phyloP scores from a whole-genome alignment of 2,888 invertebrate species.

The Andrena haemorrhoa region DNA sequence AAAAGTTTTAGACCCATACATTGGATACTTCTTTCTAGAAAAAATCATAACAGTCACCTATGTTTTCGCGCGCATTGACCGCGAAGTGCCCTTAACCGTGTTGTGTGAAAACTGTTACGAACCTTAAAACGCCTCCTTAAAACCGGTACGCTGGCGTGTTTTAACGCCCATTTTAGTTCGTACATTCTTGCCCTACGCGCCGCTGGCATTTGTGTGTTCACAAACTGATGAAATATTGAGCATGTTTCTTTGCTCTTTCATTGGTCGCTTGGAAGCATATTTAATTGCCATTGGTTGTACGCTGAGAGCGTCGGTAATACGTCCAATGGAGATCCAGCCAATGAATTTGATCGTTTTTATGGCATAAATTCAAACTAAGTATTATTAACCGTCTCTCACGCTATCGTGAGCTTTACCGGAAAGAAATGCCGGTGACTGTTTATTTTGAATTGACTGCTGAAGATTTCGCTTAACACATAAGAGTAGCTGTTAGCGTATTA shows the following conservation, averaged over 20 bases:
- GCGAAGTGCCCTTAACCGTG: too few relatives aligned
- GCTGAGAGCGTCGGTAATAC: slow-evolving; percentile 10
- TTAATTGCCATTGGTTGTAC: slow-evolving; percentile 26
- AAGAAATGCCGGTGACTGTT: slow-evolving; percentile 9
- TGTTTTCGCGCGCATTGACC: too few relatives aligned
- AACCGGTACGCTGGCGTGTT: too few relatives aligned
- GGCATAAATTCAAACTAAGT: slow-evolving; percentile 46
- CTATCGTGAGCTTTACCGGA: background rate
- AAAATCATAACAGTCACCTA: too few relatives aligned
- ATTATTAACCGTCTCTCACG: slow-evolving; percentile 49
- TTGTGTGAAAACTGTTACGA: too few relatives aligned
- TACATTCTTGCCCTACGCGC: too few relatives aligned
- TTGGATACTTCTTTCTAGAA: too few relatives aligned
- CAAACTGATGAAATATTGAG: background rate
- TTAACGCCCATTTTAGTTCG: too few relatives aligned
- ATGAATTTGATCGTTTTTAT: slow-evolving; percentile 26
- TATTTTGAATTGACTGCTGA: slow-evolving; percentile 20
- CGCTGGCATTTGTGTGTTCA: too few relatives aligned
- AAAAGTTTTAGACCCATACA: too few relatives aligned
- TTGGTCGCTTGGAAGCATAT: background rate
- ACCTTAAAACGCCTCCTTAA: too few relatives aligned
- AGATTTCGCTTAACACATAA: background rate
- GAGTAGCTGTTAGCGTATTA: slow-evolving; percentile 10
- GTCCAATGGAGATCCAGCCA: slow-evolving; percentile 19
- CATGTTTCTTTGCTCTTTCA: background rate